phyloP scores from a whole-genome alignment of 2,888 invertebrate genomes.

The Strigamia crassipes region DNA sequence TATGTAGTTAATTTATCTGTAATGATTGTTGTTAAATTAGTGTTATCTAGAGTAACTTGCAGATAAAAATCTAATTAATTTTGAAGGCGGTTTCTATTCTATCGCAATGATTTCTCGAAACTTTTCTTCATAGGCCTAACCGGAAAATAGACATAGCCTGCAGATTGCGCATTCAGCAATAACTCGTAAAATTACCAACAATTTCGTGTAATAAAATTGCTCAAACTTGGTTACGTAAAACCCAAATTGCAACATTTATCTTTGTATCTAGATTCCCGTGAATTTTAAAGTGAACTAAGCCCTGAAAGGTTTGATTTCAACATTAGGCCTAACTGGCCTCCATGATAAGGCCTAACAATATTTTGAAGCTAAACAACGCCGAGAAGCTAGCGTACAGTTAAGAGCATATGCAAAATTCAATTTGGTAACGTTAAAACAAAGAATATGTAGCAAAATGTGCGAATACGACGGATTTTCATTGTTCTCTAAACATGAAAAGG shows the following conservation, averaged over 20 bases:
- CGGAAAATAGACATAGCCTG: background rate
- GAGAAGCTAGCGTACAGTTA: background rate
- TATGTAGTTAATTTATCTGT: background rate
- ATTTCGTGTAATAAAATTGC: too few species aligned
- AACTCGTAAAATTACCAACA: too few species aligned
- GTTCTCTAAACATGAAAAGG: conserved; percentile 33
- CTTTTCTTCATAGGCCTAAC: conserved; percentile 27
- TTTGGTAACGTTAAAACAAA: background rate
- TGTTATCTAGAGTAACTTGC: background rate
- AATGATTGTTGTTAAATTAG: background rate
- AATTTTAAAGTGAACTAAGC: background rate
- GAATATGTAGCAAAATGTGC: background rate
- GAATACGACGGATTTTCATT: conserved; percentile 8
- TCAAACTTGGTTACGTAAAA: too few species aligned
- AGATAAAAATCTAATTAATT: conserved; percentile 12
- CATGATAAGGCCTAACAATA: background rate
- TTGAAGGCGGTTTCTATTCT: background rate
- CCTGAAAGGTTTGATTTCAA: background rate
- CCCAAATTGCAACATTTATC: background rate
- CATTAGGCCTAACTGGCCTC: conserved; percentile 32
- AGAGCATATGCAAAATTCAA: background rate
- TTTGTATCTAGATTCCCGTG: background rate
- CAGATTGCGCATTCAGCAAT: background rate
- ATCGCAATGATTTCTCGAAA: background rate
- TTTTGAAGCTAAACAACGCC: background rate